Base-by-base conservation (phyloP, 1,140 invertebrate genomes). In the Drosophila burlai region DNA sequence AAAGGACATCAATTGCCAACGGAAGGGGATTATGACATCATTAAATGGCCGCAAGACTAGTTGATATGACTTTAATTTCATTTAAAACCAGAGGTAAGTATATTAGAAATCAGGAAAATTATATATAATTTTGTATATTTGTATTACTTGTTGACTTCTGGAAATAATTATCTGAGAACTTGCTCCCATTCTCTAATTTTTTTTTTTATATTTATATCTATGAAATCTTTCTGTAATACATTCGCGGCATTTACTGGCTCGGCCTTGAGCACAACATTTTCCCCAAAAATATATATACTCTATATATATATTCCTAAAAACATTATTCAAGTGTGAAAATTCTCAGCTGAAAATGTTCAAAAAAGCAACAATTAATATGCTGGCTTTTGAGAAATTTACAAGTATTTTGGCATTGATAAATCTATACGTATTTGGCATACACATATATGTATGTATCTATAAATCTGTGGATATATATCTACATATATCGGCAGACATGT, bases 291-390 rank as follows among this genome's bases (percentile, higher is more conserved):
- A 68, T 29, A 68, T 50, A 67, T 18, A 31, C 15, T 31, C 26
- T 21, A 47, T 26, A 10, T 49, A n/a, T 40, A 36, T 16, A 11
- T 72, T 52, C 34, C 69, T 16, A 34, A 69, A 67, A 59, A 42
- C 34, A 59, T 71, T 72, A 50, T 50, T 66, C 72, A 66, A 66
- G 73, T 76, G 73, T 76, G 72, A 76, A 76, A 67, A 67, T 67
- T 42, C 69, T 52, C 45, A 24, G 11, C 29, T 38, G 11, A 36
- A 34, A 60, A 26, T 71, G 26, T 59, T 72, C 45, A 62, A 52
- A 67, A 69, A 9, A 31, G 68, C 38, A 73, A 52, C 67, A 74
- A 74, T 74, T 74, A 73, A 73, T 74, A 38, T 61, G 36, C 46
- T n/a, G 38, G 13, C 38, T 59, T 38, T 38, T 50, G 29, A 4